phyloP scores from a whole-genome alignment of 2,113 vertebrate species.

The Gnathochromis pfefferi region DNA sequence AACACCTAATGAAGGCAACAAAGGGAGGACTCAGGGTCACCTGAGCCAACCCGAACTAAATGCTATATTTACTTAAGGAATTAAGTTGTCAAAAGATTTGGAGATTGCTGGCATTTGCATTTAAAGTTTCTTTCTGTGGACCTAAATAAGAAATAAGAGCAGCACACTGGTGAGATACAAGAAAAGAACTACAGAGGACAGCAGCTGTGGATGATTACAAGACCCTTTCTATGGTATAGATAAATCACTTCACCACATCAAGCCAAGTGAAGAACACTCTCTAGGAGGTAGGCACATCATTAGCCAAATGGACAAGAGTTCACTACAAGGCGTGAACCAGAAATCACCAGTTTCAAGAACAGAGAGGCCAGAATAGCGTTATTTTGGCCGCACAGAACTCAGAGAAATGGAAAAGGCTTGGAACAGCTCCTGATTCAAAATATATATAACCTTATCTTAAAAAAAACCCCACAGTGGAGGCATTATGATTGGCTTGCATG shows the following conservation, averaged over 20 bases:
- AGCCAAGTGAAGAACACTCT: not conserved
- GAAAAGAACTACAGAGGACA: not conserved
- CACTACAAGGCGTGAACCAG: not conserved
- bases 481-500: not conserved
- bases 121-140: not conserved
- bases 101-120: not conserved
- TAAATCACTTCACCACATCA: not conserved
- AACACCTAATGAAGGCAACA: not conserved
- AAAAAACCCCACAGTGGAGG: fast-evolving
- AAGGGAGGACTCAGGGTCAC: not conserved
- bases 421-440: not conserved
- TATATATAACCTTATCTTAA: not conserved
- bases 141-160: not conserved
- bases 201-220: not conserved
- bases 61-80: not conserved
- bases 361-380: not conserved
- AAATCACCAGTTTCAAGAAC: not conserved
- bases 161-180: not conserved
- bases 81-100: not conserved
- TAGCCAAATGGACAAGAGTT: not conserved
- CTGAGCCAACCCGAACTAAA: not conserved
- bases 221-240: not conserved
- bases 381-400: not conserved
- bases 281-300: not conserved
- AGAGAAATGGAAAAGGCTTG: not conserved